These are phyloP conservation scores for Neogale vison DNA, from an alignment of 2,113 vertebrate genomes.

Conservation along the genomic window DNA sequence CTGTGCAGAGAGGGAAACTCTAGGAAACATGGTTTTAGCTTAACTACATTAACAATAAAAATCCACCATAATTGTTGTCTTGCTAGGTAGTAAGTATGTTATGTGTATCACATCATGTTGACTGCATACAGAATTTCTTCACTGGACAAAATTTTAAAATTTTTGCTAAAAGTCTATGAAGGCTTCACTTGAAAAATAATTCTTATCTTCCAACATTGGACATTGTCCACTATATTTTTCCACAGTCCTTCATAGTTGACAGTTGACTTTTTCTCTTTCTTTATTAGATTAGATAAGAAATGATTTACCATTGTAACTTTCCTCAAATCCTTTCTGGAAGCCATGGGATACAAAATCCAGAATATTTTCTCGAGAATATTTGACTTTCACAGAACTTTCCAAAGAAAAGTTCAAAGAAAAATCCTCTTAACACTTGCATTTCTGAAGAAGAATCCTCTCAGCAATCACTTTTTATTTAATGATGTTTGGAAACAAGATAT, in stretches of 20 bases:
- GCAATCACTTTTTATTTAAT: not conserved
- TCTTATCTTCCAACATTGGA: not conserved
- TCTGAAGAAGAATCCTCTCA: not conserved
- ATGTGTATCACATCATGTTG: not conserved
- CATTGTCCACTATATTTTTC: not conserved
- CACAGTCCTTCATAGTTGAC: not conserved
- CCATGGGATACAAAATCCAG: not conserved
- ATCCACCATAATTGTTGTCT: not conserved
- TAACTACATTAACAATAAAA: not conserved
- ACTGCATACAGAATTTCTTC: not conserved
- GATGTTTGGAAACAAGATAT: not conserved
- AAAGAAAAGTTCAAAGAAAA: not conserved
- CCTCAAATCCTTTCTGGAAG: conserved; percentile 23
- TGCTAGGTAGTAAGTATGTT: not conserved
- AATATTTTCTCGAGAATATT: not conserved
- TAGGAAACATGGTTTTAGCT: not conserved
- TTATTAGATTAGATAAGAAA: not conserved
- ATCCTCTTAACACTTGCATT: not conserved
- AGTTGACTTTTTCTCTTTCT: not conserved
- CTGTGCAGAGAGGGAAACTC: not conserved
- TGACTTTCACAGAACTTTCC: not conserved
- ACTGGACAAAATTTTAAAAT: not conserved
- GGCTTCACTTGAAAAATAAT: not conserved
- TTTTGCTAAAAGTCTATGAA: not conserved
- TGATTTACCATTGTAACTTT: not conserved